Base-by-base conservation (phyloP, 1,140 invertebrate species). In the Drosophila guanche region DNA sequence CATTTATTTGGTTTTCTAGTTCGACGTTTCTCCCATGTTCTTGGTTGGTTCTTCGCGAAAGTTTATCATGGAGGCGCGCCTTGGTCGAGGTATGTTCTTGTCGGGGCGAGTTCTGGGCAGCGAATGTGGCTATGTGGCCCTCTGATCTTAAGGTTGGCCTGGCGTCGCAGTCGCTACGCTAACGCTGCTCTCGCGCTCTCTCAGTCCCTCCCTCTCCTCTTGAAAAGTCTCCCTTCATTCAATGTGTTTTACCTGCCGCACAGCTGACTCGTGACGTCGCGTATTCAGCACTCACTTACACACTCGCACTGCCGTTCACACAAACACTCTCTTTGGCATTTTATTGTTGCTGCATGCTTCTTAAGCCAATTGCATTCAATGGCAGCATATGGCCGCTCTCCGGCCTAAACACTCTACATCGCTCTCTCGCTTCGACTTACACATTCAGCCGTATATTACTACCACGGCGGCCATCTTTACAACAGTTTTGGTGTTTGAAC, bases 391-490 rank as follows among this genome's bases (percentile, higher is more conserved):
- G 65, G 62, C 53, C 42, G 52, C 66, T 33, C 69, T 71, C 66
- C 57, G 48, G 61, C 61, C 60, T 40, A 45, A 43, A 29, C 65
- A 47, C 71, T 68, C 70, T 59, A 25, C 20, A 12, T 43, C 29
- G 25, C 37, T 50, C 37, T 67, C 63, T 67, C 60, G 59, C 27
- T 58, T 10, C 25, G 42, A 45, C 43, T 72, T 80, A 77, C 72
- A 85, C 75, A 85, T 86, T 86, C 83, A 86, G 81, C 81, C 54
- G 33, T 37, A 56, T 83, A 73, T 80, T 65, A 83, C 76, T 71
- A 62, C 41, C 33, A 65, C 59, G 84, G 83, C 83, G 84, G 83
- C 83, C 83, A 88, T 88, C 83, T 88, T 88, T 88, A 88, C 83
- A 83, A 88, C 78, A 67, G 72, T 66, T 65, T 69, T 48, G 45